Percentiles rank a stretch among this genome's conserved stretches.
Evolutionary conservation across 2,113 vertebrate species (phyloP).

Genomic region (Actenoides hombroni): DNA sequence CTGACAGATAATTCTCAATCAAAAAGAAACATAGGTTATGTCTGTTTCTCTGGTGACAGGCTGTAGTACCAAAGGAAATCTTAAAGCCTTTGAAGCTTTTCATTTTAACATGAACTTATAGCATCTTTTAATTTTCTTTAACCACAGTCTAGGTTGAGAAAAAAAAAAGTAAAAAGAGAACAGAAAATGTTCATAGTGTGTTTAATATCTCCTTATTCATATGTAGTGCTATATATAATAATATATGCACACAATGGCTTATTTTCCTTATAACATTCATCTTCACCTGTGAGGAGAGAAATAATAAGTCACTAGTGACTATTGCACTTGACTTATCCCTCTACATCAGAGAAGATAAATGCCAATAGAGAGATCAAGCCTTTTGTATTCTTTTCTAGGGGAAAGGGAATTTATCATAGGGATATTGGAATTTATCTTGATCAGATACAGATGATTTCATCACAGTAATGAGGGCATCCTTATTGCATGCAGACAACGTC

Average conservation of each 20-base stretch:
- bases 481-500: neutral
- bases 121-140: conserved; percentile 27
- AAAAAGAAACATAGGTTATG: neutral
- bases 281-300: conserved; percentile 61
- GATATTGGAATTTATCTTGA: conserved; percentile 55
- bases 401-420: conserved; percentile 48
- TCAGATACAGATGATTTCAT: conserved; percentile 44
- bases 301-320: conserved; percentile 59
- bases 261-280: conserved; percentile 55
- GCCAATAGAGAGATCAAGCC: conserved; percentile 57
- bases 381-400: conserved; percentile 49
- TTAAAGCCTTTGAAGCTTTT: conserved; percentile 2
- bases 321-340: conserved; percentile 63
- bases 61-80: neutral
- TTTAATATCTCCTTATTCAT: conserved; percentile 42
- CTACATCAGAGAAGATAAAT: conserved; percentile 67
- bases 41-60: conserved; percentile 1
- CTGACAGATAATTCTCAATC: neutral
- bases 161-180: neutral
- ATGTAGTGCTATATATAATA: neutral
- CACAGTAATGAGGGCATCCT: conserved; percentile 33
- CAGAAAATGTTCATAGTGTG: neutral
- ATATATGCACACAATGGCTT: conserved; percentile 31
- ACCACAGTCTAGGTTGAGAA: neutral
- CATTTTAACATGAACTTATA: neutral